Conservation (phyloP, 1,140 invertebrate genomes). For the Caenorhabditis remanei region DNA sequence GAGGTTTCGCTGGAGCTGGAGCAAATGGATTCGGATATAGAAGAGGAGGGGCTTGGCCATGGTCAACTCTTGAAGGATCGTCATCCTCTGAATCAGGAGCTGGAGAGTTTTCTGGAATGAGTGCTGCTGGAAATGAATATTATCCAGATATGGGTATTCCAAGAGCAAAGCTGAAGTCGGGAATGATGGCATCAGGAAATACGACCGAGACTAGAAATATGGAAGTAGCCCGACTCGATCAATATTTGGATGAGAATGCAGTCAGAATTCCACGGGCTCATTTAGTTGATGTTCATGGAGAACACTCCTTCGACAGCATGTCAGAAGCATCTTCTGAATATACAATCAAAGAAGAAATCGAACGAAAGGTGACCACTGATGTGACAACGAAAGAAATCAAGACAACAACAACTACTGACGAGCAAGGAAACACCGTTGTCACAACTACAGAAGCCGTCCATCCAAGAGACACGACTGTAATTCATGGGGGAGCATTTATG, state of each 20-base stretch:
- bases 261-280: constrained; percentile 75
- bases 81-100: constrained; percentile 75
- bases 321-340: constrained; percentile 74
- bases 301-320: constrained; percentile 70
- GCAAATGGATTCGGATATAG: constrained; percentile 60
- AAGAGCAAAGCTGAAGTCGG: constrained; percentile 73
- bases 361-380: constrained; percentile 73
- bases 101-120: constrained; percentile 70
- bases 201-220: constrained; percentile 22
- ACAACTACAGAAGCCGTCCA: constrained; percentile 63
- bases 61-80: constrained; percentile 76
- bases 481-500: constrained; percentile 52
- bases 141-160: constrained; percentile 76
- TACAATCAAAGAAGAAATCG: constrained; percentile 77
- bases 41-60: constrained; percentile 71
- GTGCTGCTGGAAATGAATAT: constrained; percentile 72
- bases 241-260: constrained; percentile 73
- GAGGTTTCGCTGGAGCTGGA: constrained; percentile 52
- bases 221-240: constrained; percentile 71
- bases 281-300: constrained; percentile 63
- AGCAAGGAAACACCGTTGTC: constrained; percentile 56
- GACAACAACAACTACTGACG: constrained; percentile 67
- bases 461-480: constrained; percentile 62
- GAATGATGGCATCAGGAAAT: constrained; percentile 53
- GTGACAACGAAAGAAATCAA: constrained; percentile 73